phyloP scores from a whole-genome alignment of 1,140 invertebrate genomes.

The Heliconius nattereri region DNA sequence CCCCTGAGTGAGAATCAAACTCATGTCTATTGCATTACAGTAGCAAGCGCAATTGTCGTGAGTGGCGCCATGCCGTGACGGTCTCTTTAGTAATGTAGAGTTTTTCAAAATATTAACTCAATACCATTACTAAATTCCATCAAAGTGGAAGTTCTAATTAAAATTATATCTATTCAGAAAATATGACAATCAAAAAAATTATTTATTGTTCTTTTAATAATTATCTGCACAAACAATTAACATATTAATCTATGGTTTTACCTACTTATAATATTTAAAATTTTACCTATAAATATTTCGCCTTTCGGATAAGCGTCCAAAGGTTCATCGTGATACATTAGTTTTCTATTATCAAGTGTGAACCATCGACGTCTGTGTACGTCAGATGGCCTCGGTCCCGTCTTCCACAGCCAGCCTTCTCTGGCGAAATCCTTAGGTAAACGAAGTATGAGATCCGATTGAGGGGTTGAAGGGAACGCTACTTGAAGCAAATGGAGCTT shows the following conservation, averaged over 20 bases:
- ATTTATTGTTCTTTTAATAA: too few relatives aligned
- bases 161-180: too few relatives aligned
- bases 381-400: slow-evolving; percentile 89
- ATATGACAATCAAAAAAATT: too few relatives aligned
- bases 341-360: slow-evolving; percentile 92
- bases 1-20: too few relatives aligned
- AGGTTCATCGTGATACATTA: slow-evolving; percentile 95
- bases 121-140: neutral
- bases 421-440: slow-evolving; percentile 90
- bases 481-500: slow-evolving; percentile 91
- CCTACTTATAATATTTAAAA: neutral
- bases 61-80: too few relatives aligned
- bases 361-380: slow-evolving; percentile 94
- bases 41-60: too few relatives aligned
- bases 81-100: neutral
- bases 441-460: slow-evolving; percentile 87
- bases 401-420: slow-evolving; percentile 95
- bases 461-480: slow-evolving; percentile 89
- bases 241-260: too few relatives aligned
- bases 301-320: slow-evolving; percentile 93
- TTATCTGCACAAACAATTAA: too few relatives aligned
- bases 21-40: too few relatives aligned
- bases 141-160: too few relatives aligned
- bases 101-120: neutral
- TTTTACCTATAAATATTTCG: slow-evolving; percentile 90